A percentile compares a stretch with the other conserved stretches of the same genome.
Conservation (phyloP, 1,140 invertebrate genomes). For the Drosophila carrolli region DNA sequence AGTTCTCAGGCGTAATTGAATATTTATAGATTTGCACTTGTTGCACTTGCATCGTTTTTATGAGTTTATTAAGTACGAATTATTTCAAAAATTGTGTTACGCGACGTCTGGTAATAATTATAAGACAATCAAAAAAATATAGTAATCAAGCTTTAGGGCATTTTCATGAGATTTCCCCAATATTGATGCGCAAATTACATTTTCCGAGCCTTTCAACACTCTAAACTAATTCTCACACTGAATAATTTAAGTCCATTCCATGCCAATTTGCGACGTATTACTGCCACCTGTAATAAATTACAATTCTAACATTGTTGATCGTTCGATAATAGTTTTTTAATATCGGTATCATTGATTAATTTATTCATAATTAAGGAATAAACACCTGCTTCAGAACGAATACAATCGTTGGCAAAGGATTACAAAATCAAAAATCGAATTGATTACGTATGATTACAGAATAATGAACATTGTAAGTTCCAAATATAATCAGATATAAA, state of each 20-base stretch:
- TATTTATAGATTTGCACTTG: slow-evolving; percentile 57
- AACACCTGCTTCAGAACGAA: neutral
- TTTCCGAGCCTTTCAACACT: slow-evolving; percentile 5
- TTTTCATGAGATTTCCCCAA: slow-evolving; percentile 5
- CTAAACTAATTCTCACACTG: slow-evolving; percentile 26
- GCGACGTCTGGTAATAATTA: slow-evolving; percentile 17
- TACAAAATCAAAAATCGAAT: neutral
- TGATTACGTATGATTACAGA: neutral
- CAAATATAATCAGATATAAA: too few species aligned
- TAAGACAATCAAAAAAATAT: slow-evolving; percentile 24
- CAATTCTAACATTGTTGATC: slow-evolving; percentile 5
- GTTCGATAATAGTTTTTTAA: slow-evolving; percentile 3
- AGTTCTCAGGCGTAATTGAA: slow-evolving; percentile 60
- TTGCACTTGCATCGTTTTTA: slow-evolving; percentile 40
- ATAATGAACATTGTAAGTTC: neutral
- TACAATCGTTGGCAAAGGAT: neutral
- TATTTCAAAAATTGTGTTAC: slow-evolving; percentile 41
- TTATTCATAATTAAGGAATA: slow-evolving; percentile 6
- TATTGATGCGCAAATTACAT: slow-evolving; percentile 24
- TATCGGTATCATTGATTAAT: slow-evolving; percentile 3
- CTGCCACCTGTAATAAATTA: neutral
- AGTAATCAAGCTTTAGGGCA: neutral
- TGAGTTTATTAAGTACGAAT: slow-evolving; percentile 52
- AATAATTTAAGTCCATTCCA: slow-evolving; percentile 10
- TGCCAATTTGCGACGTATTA: slow-evolving; percentile 14